Evolutionary conservation across 2,888 invertebrate genomes (phyloP).

Genomic region (Vandiemenella viatica): DNA sequence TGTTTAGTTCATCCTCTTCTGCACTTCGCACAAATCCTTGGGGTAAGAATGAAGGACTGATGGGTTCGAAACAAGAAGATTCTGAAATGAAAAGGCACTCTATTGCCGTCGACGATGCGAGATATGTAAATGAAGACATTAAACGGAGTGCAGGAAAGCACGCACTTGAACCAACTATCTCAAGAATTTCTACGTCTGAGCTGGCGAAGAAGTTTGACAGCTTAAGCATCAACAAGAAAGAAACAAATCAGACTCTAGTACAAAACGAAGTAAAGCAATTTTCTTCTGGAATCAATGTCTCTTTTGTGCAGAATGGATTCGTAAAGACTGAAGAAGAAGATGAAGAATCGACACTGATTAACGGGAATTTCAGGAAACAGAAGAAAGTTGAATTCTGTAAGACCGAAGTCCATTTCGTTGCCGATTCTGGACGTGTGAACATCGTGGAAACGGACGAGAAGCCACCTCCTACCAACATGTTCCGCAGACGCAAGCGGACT

Average conservation of each 20-base stretch:
- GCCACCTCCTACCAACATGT: conserved; percentile 70
- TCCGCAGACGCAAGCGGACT: conserved; percentile 49
- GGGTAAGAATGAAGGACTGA: too few relatives aligned
- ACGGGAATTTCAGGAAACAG: conserved; percentile 30
- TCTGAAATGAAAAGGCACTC: conserved; percentile 36
- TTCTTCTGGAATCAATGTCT: background rate
- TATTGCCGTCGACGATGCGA: conserved; percentile 37
- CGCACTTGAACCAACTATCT: background rate
- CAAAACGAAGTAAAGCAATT: background rate
- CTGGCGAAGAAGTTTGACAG: background rate
- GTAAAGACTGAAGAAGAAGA: conserved; percentile 18
- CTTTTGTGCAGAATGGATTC: conserved; percentile 16
- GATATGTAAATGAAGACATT: conserved; percentile 7
- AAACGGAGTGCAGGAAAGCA: background rate
- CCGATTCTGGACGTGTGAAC: conserved; percentile 71
- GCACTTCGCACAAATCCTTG: too few relatives aligned
- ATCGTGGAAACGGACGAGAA: conserved; percentile 79
- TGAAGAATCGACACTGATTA: background rate
- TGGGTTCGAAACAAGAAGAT: too few relatives aligned
- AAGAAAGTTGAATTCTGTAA: conserved; percentile 78
- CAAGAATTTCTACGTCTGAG: background rate
- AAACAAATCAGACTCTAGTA: background rate
- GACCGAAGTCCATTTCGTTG: conserved; percentile 76
- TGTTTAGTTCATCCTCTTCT: too few relatives aligned
- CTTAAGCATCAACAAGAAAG: background rate